phyloP scores from a whole-genome alignment of 1,140 invertebrate genomes.

The Pogonus chalceus region DNA sequence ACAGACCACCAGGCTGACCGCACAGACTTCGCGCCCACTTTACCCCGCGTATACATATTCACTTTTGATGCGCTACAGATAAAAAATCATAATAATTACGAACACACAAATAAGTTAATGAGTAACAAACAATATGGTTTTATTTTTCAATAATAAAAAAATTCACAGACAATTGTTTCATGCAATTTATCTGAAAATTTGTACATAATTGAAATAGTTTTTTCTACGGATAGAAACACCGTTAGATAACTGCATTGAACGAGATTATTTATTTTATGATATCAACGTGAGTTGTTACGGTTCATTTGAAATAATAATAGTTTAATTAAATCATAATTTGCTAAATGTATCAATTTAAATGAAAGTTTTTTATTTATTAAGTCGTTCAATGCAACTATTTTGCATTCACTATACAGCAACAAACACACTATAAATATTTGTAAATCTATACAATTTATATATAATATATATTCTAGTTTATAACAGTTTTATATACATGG shows the following conservation, averaged over 20 bases:
- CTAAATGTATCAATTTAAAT: too few species aligned
- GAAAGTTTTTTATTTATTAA: too few species aligned
- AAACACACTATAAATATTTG: background rate
- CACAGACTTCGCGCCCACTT: background rate
- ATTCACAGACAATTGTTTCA: background rate
- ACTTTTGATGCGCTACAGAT: background rate
- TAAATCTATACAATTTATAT: background rate
- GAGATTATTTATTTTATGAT: too few species aligned
- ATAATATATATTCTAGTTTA: background rate
- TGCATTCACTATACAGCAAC: background rate
- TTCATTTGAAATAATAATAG: too few species aligned
- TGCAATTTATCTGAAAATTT: background rate
- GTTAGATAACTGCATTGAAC: background rate
- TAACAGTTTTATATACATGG: background rate
- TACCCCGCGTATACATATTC: background rate
- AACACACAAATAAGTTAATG: background rate
- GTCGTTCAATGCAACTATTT: too few species aligned
- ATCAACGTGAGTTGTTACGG: too few species aligned
- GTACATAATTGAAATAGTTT: background rate
- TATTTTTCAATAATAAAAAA: constrained; percentile 6
- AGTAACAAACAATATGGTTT: constrained; percentile 4
- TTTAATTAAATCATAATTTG: too few species aligned
- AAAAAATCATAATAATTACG: background rate
- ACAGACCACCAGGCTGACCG: constrained; percentile 20
- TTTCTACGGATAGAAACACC: background rate